Base-by-base conservation (phyloP, 1,140 invertebrate genomes). In the Drosophila arizonae region DNA sequence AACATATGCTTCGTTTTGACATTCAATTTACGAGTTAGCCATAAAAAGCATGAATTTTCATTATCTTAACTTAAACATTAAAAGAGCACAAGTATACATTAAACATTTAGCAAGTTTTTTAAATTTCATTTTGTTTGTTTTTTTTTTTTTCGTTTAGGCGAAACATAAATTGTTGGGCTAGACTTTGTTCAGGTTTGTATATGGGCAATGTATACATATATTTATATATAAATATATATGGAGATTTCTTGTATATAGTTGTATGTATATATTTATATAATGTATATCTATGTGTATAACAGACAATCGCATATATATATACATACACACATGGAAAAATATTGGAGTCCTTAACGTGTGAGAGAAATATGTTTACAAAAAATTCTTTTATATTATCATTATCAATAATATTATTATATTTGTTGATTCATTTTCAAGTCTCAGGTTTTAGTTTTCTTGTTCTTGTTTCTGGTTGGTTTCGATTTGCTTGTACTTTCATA, bases 241-340 rank as follows among this genome's bases (percentile, higher is more conserved):
- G 69, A 85, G 81, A 72, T 72, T 74, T 72, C 33, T 76, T 75
- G 65, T 68, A 63, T 77, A 64, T 68, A 64, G 67, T 43, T 45
- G 61, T 62, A 70, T 74, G 51, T 70, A 68, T 73, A 73, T 73
- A 73, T 70, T 64, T 73, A 73, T 73, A 68, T 68, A 48, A 65
- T 82, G 50, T 84, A 72, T 82, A 81, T 62, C 21, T 66, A 50
- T 82, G 64, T 82, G 62, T 80, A 80, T 85, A 84, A 85, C 81
- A 84, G 66, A 64, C 73, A 58, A 61, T 60, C 41, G 46, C 21
- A 60, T 67, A 64, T 58, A 50, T 69, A 61, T 62, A 55, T 28
- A 54, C 46, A 51, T 51, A 50, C 28, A 76, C 67, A 85, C 81
- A 78, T 75, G 69, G 65, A 84, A 85, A 86, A 79, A 81, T 87